phyloP scores from a whole-genome alignment of 2,797 vertebrate genomes.

The Gallinago solitaria region DNA sequence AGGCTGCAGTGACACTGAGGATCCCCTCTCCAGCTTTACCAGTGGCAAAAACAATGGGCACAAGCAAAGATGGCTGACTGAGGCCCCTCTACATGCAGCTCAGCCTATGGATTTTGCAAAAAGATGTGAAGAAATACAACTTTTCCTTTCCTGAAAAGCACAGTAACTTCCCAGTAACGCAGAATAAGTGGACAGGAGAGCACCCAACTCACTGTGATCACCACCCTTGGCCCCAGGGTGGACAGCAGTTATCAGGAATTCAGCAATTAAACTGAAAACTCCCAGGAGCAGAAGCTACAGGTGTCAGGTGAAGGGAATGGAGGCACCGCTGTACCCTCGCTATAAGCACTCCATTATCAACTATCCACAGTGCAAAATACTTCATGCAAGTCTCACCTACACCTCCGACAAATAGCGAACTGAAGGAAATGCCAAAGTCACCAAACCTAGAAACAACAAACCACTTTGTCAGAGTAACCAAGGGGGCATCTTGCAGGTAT shows the following conservation, averaged over 20 bases:
- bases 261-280: background rate
- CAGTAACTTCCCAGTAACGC: background rate
- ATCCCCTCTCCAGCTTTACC: background rate
- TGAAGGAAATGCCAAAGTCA: background rate
- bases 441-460: background rate
- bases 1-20: background rate
- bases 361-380: background rate
- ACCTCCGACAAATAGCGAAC: background rate
- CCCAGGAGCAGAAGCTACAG: background rate
- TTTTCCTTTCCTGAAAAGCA: background rate
- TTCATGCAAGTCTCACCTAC: background rate
- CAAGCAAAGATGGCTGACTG: background rate
- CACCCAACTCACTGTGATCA: background rate
- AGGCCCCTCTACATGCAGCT: background rate
- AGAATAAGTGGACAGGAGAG: background rate
- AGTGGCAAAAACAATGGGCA: background rate
- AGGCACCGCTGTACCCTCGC: rapidly evolving
- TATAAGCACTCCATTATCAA: background rate
- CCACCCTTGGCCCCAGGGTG: rapidly evolving
- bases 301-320: background rate
- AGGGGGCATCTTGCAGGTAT: background rate
- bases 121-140: background rate
- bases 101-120: background rate
- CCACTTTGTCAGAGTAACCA: background rate
- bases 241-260: background rate